Conservation (phyloP, 1,140 invertebrate genomes). For the Brachystomella parvula region DNA sequence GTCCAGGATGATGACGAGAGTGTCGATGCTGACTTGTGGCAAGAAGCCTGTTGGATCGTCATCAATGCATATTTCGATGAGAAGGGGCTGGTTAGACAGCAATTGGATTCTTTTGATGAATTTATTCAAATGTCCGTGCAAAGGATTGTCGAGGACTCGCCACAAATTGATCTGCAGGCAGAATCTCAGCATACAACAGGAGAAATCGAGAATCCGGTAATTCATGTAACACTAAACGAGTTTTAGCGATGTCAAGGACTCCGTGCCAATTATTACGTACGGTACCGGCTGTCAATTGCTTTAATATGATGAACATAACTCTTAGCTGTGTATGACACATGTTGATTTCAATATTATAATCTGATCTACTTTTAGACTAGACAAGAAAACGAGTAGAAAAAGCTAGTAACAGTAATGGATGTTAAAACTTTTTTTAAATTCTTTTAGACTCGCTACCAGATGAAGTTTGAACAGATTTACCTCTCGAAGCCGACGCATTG, state of each 20-base stretch:
- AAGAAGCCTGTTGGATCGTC: conserved; percentile 99
- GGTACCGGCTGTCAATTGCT: neutral
- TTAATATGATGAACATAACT: conserved; percentile 2
- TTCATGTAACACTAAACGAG: too few relatives aligned
- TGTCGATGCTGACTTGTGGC: conserved; percentile 91
- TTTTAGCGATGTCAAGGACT: too few relatives aligned
- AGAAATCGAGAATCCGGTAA: conserved; percentile 80
- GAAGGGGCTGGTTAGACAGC: conserved; percentile 96
- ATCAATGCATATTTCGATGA: conserved; percentile 99
- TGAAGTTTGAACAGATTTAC: conserved; percentile 99
- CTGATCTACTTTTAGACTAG: too few relatives aligned
- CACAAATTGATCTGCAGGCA: conserved; percentile 91
- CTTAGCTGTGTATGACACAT: conserved; percentile 9
- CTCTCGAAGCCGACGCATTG: conserved; percentile 98
- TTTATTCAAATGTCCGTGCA: conserved; percentile 99
- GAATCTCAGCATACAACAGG: conserved; percentile 92
- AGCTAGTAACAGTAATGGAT: neutral
- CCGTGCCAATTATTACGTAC: neutral
- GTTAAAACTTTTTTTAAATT: conserved; percentile 3
- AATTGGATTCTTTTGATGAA: conserved; percentile 98
- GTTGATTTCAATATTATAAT: neutral
- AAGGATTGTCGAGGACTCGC: conserved; percentile 96
- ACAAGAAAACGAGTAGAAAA: too few relatives aligned
- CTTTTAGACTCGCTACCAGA: conserved; percentile 67
- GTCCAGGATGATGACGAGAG: conserved; percentile 72